Conservation (phyloP, 2,888 invertebrate genomes). For the Junonia oenone region DNA sequence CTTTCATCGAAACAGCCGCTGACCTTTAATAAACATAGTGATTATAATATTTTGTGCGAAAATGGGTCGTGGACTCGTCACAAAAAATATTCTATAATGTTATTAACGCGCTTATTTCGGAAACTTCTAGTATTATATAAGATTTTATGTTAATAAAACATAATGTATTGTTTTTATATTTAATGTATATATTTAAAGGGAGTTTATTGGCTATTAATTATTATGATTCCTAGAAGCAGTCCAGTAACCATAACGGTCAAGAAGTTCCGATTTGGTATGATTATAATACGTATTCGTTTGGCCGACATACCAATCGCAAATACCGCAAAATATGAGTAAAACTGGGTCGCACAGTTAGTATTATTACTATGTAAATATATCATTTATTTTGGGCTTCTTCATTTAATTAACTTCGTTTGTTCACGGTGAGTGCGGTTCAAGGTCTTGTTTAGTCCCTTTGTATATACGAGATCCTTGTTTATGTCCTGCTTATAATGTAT, state of each 20-base stretch:
- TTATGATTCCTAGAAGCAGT: no score
- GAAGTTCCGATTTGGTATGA: no score
- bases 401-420: constrained; percentile 2
- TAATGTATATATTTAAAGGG: no score
- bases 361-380: not conserved
- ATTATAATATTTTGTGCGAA: not conserved
- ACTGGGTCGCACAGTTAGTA: not conserved
- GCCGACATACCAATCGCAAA: no score
- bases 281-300: no score
- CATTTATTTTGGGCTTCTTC: not conserved
- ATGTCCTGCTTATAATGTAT: not conserved
- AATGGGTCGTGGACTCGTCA: not conserved
- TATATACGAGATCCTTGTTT: not conserved
- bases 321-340: not conserved
- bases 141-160: no score
- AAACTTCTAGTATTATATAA: no score
- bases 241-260: no score
- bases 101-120: no score
- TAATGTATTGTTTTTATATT: no score
- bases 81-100: not conserved
- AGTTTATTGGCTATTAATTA: no score
- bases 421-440: not conserved
- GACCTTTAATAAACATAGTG: not conserved
- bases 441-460: not conserved
- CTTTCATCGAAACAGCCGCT: constrained; percentile 10